These are phyloP conservation scores for Spicauda simplicius DNA, from an alignment of 2,888 invertebrate genomes.

Conservation along the genomic window DNA sequence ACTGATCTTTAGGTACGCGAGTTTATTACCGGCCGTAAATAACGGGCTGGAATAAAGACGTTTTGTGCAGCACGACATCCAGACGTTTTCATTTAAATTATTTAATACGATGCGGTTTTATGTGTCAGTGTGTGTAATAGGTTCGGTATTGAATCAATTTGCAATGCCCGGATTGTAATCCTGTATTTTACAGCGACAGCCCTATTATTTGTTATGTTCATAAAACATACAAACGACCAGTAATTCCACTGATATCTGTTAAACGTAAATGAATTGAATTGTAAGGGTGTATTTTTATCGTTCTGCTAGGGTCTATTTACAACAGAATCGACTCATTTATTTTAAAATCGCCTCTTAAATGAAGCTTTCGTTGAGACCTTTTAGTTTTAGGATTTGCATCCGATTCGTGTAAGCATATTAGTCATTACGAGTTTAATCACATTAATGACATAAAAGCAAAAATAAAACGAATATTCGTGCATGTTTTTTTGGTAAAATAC, in stretches of 20 bases:
- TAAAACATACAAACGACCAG: conserved; percentile 23
- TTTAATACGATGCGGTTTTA: conserved; percentile 68
- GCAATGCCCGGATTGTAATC: conserved; percentile 41
- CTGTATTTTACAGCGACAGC: conserved; percentile 31
- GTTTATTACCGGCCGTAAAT: conserved; percentile 77
- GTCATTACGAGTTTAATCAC: too few species aligned
- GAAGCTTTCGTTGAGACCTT: too few species aligned
- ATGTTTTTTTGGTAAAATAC: too few species aligned
- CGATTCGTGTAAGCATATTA: too few species aligned
- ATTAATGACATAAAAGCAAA: too few species aligned
- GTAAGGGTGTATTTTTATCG: too few species aligned
- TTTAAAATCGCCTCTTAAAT: too few species aligned
- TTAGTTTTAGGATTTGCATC: too few species aligned
- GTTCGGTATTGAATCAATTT: conserved; percentile 73
- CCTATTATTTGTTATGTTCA: conserved; percentile 21
- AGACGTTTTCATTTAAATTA: conserved; percentile 78
- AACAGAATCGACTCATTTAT: too few species aligned
- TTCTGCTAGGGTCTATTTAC: too few species aligned
- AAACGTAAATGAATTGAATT: too few species aligned
- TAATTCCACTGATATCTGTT: conserved; percentile 45
- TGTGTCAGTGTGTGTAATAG: conserved; percentile 61
- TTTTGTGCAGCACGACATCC: conserved; percentile 67
- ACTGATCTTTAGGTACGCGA: conserved; percentile 71
- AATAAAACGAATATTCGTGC: too few species aligned
- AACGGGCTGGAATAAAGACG: conserved; percentile 74